Evolutionary conservation across 2,888 invertebrate species (phyloP).

Genomic region (Harpalus rubripes): DNA sequence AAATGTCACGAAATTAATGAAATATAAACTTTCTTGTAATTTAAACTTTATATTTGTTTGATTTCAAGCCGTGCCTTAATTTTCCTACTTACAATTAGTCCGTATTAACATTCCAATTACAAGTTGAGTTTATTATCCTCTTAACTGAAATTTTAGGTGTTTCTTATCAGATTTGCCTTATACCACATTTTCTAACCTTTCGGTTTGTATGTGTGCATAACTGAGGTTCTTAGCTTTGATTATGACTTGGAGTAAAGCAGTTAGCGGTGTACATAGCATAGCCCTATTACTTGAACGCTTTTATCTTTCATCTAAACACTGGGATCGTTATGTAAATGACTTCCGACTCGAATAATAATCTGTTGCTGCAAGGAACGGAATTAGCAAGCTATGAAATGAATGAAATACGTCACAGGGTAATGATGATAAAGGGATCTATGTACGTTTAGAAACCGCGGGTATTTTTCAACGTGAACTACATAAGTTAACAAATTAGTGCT

Average conservation of each 20-base stretch:
- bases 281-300: slow-evolving; percentile 34
- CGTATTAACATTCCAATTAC: not conserved
- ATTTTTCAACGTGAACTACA: not conserved
- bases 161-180: too few relatives aligned
- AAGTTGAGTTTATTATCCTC: not conserved
- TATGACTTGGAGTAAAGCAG: not conserved
- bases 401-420: slow-evolving; percentile 37
- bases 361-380: slow-evolving; percentile 17
- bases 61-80: not conserved
- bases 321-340: slow-evolving; percentile 38
- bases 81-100: not conserved
- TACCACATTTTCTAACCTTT: slow-evolving; percentile 2
- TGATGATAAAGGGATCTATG: slow-evolving; percentile 18
- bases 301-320: slow-evolving; percentile 51
- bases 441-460: not conserved
- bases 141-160: not conserved
- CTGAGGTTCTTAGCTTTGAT: slow-evolving; percentile 19
- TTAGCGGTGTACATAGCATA: slow-evolving; percentile 8
- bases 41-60: not conserved
- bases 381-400: slow-evolving; percentile 37
- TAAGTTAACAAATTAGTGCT: too few relatives aligned
- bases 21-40: too few relatives aligned
- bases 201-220: not conserved
- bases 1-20: too few relatives aligned
- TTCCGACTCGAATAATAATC: slow-evolving; percentile 32